phyloP scores from a whole-genome alignment of 2,888 invertebrate genomes.

The Lycophotia porphyrea region DNA sequence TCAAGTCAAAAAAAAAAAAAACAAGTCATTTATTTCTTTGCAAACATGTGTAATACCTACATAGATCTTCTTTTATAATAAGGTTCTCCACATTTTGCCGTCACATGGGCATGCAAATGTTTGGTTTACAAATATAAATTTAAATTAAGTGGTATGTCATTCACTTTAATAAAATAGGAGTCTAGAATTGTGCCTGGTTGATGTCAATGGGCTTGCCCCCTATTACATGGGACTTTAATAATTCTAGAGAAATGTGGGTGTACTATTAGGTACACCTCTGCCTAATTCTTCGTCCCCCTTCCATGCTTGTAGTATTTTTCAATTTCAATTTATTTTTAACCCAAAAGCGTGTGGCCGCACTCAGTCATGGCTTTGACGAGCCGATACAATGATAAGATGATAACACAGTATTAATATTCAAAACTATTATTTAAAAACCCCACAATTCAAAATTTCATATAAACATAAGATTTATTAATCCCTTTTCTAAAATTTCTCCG shows the following conservation, averaged over 20 bases:
- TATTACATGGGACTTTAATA: background rate
- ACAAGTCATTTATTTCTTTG: too few relatives aligned
- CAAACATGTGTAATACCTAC: too few relatives aligned
- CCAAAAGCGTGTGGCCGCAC: background rate
- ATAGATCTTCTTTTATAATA: too few relatives aligned
- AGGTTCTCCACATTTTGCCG: too few relatives aligned
- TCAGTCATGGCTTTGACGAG: background rate
- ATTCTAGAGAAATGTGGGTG: background rate
- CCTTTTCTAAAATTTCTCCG: slow-evolving; percentile 29
- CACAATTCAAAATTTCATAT: slow-evolving; percentile 36
- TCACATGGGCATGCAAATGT: too few relatives aligned
- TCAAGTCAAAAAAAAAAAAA: too few relatives aligned
- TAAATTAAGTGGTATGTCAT: too few relatives aligned
- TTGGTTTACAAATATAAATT: too few relatives aligned
- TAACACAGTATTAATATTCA: slow-evolving; percentile 22
- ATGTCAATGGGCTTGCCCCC: too few relatives aligned
- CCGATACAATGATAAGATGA: slow-evolving; percentile 17
- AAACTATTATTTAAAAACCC: slow-evolving; percentile 40
- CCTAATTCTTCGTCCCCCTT: background rate
- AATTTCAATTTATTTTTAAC: background rate
- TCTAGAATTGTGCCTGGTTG: background rate
- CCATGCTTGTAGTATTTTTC: background rate
- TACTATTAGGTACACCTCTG: background rate
- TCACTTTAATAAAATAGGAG: too few relatives aligned
- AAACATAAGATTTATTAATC: slow-evolving; percentile 57